Conservation (phyloP, 1,140 invertebrate genomes). For the Alviniconcha marisindica region DNA sequence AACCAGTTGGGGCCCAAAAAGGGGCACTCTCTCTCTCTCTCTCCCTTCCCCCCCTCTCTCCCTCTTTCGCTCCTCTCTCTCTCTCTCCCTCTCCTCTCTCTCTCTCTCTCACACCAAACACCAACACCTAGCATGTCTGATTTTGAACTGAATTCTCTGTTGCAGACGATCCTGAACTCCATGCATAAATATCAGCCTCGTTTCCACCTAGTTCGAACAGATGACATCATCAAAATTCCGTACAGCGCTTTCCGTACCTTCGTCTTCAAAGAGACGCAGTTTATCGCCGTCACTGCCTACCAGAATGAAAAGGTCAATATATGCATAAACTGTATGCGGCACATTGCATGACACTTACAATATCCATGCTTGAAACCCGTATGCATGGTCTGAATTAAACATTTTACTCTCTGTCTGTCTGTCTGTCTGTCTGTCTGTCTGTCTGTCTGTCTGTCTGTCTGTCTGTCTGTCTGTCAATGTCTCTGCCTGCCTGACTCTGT, state of each 20-base stretch:
- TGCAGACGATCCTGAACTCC: constrained; percentile 97
- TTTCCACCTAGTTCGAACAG: constrained; percentile 91
- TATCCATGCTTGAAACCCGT: too few relatives aligned
- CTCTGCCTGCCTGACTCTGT: neutral
- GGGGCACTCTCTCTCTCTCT: too few relatives aligned
- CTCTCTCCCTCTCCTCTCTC: neutral
- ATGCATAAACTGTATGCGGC: too few relatives aligned
- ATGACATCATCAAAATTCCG: constrained; percentile 94
- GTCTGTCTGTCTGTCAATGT: neutral
- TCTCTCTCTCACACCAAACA: neutral
- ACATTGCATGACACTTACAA: too few relatives aligned
- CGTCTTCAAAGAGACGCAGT: constrained; percentile 96
- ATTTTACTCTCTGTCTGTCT: neutral
- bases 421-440: neutral
- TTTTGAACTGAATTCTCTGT: constrained; percentile 26
- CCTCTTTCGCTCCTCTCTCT: neutral
- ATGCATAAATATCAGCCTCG: constrained; percentile 99
- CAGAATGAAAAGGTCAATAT: constrained; percentile 99
- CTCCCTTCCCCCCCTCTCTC: too few relatives aligned
- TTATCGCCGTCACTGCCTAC: constrained; percentile 99
- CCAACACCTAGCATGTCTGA: neutral
- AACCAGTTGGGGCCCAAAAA: too few relatives aligned
- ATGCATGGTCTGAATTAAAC: neutral
- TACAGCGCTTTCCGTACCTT: constrained; percentile 98
- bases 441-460: neutral